A percentile compares a stretch with the other conserved stretches of the same genome.
Evolutionary conservation across 2,113 vertebrate genomes (phyloP).

Genomic region (Bambusicola thoracicus): DNA sequence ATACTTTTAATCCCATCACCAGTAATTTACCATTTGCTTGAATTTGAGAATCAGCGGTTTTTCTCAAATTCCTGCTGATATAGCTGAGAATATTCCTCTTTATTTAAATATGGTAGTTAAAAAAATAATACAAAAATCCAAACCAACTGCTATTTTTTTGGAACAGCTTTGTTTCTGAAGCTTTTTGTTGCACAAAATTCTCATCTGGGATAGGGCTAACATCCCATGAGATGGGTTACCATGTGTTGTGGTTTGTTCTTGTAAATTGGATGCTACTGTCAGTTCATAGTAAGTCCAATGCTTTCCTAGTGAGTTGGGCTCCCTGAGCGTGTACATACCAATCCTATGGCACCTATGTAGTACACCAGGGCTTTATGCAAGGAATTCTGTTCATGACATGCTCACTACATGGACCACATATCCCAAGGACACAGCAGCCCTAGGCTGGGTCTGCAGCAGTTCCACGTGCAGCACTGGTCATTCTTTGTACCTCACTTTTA

Average conservation of each 20-base stretch:
- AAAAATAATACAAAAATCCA: background rate
- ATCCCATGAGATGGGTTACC: accelerated
- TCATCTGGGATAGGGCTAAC: background rate
- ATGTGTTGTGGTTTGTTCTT: background rate
- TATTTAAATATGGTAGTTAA: background rate
- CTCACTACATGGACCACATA: background rate
- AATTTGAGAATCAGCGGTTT: background rate
- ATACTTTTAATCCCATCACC: background rate
- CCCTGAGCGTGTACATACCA: background rate
- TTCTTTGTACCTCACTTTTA: background rate
- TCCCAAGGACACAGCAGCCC: background rate
- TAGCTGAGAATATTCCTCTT: background rate
- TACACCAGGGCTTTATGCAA: background rate
- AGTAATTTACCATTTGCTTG: background rate
- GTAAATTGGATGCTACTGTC: background rate
- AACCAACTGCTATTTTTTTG: background rate
- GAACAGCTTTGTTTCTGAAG: background rate
- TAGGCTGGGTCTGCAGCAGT: background rate
- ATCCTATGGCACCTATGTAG: accelerated
- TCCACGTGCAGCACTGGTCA: background rate
- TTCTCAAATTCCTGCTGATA: background rate
- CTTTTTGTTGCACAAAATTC: background rate
- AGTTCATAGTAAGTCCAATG: accelerated
- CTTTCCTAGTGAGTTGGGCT: background rate
- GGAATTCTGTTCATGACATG: background rate